Evolutionary conservation across 2,113 vertebrate species (phyloP).

Genomic region (Gila orcuttii): DNA sequence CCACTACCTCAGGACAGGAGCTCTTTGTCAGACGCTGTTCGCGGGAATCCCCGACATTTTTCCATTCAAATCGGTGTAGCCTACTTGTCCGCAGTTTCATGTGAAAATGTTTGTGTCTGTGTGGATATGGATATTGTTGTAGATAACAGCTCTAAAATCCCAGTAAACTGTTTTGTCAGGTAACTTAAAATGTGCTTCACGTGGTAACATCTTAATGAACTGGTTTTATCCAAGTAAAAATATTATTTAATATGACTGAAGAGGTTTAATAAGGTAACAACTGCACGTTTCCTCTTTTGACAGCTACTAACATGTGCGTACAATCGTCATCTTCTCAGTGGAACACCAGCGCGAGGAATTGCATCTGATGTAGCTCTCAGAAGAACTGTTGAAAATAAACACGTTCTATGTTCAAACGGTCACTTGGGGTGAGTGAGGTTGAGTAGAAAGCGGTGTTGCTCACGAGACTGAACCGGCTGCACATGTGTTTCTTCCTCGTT

Average conservation of each 20-base stretch:
- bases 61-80: background rate
- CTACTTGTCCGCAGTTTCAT: background rate
- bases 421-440: background rate
- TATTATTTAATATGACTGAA: background rate
- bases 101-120: background rate
- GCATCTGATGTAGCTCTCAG: background rate
- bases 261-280: background rate
- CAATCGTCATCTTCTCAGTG: background rate
- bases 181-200: background rate
- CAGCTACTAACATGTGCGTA: background rate
- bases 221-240: background rate
- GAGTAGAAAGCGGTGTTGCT: background rate
- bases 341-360: background rate
- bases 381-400: constrained; percentile 16
- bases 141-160: background rate
- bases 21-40: constrained; percentile 29
- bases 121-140: background rate
- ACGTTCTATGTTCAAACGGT: background rate
- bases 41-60: constrained; percentile 11
- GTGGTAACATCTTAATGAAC: background rate
- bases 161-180: background rate
- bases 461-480: background rate
- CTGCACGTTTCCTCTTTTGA: background rate
- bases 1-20: background rate
- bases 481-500: background rate